Base-by-base conservation (phyloP, 2,797 vertebrate genomes). In the Sphaeramia orbicularis region DNA sequence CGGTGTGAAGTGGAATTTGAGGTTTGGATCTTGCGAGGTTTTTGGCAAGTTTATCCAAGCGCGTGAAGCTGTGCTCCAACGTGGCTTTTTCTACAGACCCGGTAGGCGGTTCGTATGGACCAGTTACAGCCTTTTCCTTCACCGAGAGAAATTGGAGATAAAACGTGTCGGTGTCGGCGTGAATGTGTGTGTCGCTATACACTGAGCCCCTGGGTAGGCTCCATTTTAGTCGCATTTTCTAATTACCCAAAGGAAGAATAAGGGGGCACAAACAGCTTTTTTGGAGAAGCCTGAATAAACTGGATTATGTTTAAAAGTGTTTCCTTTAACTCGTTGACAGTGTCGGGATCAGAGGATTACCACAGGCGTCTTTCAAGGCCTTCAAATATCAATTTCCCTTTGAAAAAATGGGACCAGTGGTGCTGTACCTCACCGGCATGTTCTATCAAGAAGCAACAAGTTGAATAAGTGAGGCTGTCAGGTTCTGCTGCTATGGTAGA, bases 1-100 rank as follows among this genome's bases (percentile, higher is more conserved):
- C 76, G 76, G 84, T 85, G 88, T 91, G 87, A 88, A 89, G 77
- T 71, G 85, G 88, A 92, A 90, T 91, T 88, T 74, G 55, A 81
- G 71, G 84, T 87, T 87, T 65, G 50, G 81, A 79, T 91, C 82
- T 84, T n/a, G n/a, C n/a, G n/a, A n/a, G n/a, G n/a, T n/a, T n/a
- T n/a, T 81, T 81, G 78, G 81, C 71, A 72, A 91, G 81, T 90
- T 90, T 90, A 91, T 89, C 88, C 79, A 85, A 72, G 86, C 69
- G 72, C 80, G 68, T 78, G 78, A 71, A 75, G 86, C 73, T 69
- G 66, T 69, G 66, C 80, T 86, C 82, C 83, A 86, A 82, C 74
- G 58, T 75, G 78, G 54, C 14, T 77, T 71, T 86, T 24, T 48
- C 21, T 32, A 36, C 47, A 67, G 13, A 64, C 44, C 49, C 58